Percentiles rank a stretch among this genome's conserved stretches.
These are phyloP conservation scores for Dioctria linearis DNA, from an alignment of 2,888 invertebrate genomes.

Conservation along the genomic window DNA sequence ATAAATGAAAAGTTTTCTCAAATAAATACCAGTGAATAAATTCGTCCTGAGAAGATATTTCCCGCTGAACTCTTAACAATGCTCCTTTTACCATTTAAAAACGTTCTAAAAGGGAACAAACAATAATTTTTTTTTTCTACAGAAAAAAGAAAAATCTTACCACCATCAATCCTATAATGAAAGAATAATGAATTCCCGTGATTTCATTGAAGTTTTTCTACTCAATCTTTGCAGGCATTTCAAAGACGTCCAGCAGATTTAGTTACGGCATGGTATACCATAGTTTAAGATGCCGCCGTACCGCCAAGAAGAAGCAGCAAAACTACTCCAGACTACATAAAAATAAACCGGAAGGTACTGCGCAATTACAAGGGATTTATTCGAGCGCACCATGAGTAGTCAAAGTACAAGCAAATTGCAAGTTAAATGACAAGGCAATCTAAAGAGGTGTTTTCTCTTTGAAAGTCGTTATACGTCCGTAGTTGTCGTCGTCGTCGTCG, in stretches of 20 bases:
- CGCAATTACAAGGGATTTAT: slow-evolving; percentile 32
- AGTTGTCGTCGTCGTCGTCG: neutral
- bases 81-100: no score
- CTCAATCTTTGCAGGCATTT: slow-evolving; percentile 1
- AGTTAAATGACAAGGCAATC: slow-evolving; percentile 11
- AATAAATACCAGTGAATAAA: no score
- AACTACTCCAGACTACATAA: slow-evolving; percentile 4
- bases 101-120: no score
- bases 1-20: no score
- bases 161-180: slow-evolving; percentile 20
- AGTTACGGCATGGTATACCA: neutral
- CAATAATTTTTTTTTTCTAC: no score
- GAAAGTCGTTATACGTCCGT: neutral
- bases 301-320: neutral
- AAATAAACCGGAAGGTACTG: slow-evolving; percentile 31
- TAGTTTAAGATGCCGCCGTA: neutral
- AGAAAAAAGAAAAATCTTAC: neutral
- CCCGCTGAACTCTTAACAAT: no score
- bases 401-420: slow-evolving; percentile 25
- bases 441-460: neutral
- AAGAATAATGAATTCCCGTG: slow-evolving; percentile 18
- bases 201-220: slow-evolving; percentile 21
- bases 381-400: slow-evolving; percentile 32
- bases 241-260: neutral
- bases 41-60: no score